Conservation (phyloP, 2,113 vertebrate species). For the Heliornis fulica region DNA sequence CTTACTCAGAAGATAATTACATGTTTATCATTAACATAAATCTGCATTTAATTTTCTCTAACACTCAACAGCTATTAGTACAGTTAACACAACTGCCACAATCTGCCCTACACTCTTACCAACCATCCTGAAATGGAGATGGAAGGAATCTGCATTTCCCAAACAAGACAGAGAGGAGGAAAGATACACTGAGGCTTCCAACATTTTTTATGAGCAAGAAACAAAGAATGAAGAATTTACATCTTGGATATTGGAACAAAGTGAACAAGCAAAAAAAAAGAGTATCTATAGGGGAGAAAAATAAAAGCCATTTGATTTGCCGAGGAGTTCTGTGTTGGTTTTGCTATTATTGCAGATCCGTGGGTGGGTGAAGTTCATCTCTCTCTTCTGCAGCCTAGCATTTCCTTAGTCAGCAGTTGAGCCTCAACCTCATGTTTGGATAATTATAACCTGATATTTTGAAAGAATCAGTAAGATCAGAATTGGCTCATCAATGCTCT, state of each 20-base stretch:
- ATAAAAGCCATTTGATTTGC: not conserved
- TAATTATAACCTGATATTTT: not conserved
- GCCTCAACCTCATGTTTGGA: not conserved
- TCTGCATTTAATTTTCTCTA: slow-evolving; percentile 13
- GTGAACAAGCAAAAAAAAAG: not conserved
- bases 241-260: not conserved
- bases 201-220: not conserved
- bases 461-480: not conserved
- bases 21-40: not conserved
- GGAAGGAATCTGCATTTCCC: not conserved
- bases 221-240: not conserved
- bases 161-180: rapidly evolving
- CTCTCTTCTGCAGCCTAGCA: not conserved
- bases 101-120: not conserved
- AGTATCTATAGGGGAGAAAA: not conserved
- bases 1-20: not conserved
- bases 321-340: not conserved
- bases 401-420: not conserved
- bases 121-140: not conserved
- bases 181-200: not conserved
- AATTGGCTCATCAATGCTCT: not conserved
- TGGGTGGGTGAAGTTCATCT: slow-evolving; percentile 3
- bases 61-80: not conserved
- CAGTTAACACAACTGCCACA: not conserved
- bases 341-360: slow-evolving; percentile 1